Conservation (phyloP, 2,113 vertebrate species). For the Platichthys stellatus region DNA sequence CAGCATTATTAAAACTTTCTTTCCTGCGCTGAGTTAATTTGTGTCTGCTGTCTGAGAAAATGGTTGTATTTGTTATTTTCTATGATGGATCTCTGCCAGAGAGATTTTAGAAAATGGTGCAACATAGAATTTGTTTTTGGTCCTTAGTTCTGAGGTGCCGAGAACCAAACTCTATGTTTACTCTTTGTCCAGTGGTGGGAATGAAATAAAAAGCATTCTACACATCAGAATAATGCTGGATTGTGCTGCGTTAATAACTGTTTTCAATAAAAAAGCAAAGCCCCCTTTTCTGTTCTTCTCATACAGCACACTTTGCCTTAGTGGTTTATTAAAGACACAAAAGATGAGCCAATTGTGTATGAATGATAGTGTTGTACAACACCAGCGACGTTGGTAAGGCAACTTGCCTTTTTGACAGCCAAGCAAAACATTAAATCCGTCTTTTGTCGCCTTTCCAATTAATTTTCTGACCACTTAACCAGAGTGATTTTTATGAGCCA, state of each 20-base stretch:
- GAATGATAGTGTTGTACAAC: conserved; percentile 12
- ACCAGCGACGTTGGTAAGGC: conserved; percentile 12
- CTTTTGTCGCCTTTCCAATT: conserved; percentile 24
- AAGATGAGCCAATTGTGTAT: conserved; percentile 2
- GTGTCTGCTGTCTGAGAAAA: background rate
- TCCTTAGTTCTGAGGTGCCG: conserved; percentile 9
- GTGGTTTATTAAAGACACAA: conserved; percentile 11
- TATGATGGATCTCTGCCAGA: conserved; percentile 6
- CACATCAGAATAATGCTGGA: conserved; percentile 9
- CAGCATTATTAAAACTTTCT: background rate
- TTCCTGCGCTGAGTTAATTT: background rate
- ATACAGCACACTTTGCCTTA: background rate
- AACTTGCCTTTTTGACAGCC: conserved; percentile 17
- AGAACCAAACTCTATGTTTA: conserved; percentile 12
- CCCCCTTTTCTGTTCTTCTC: background rate
- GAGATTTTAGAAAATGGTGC: conserved; percentile 14
- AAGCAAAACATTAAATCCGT: conserved; percentile 40
- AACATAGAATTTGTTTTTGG: background rate
- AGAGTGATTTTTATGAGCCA: conserved; percentile 24
- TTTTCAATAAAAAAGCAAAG: no score
- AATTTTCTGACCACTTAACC: conserved; percentile 26
- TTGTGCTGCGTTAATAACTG: no score
- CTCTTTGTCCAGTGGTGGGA: conserved; percentile 13
- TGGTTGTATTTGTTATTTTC: conserved; percentile 1
- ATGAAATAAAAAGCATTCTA: conserved; percentile 5